Conservation (phyloP, 2,113 vertebrate genomes). For the Chaenocephalus aceratus region DNA sequence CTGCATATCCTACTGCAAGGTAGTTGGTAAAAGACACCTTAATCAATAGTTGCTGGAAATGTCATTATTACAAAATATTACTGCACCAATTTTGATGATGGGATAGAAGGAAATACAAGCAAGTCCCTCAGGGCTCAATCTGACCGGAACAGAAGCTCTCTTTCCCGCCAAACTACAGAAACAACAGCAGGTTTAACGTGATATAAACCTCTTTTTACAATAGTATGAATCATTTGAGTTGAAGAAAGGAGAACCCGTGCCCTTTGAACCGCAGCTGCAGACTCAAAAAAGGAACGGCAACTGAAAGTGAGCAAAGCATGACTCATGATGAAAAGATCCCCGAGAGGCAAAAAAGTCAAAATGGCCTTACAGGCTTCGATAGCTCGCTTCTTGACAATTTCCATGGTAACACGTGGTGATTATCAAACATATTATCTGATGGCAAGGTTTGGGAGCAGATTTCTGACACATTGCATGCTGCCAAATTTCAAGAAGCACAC, state of each 20-base stretch:
- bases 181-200: constrained; percentile 7
- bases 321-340: constrained; percentile 57
- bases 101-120: not conserved
- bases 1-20: not conserved
- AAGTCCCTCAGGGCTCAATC: not conserved
- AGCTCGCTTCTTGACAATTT: constrained; percentile 40
- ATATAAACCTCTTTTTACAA: constrained; percentile 39
- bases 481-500: constrained; percentile 38
- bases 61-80: constrained; percentile 10
- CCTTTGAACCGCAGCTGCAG: constrained; percentile 62
- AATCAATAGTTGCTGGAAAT: constrained; percentile 61
- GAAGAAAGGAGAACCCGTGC: constrained; percentile 34
- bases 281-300: constrained; percentile 53
- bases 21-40: not conserved
- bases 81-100: not conserved
- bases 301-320: constrained; percentile 70
- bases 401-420: constrained; percentile 55
- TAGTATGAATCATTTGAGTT: constrained; percentile 42
- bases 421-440: constrained; percentile 25
- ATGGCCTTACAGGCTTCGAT: constrained; percentile 26
- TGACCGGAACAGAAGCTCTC: constrained; percentile 7
- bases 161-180: constrained; percentile 36
- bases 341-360: constrained; percentile 26
- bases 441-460: constrained; percentile 57
- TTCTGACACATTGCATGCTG: constrained; percentile 42